Conservation (phyloP, 2,797 vertebrate genomes). For the Tokudaia muenninki region DNA sequence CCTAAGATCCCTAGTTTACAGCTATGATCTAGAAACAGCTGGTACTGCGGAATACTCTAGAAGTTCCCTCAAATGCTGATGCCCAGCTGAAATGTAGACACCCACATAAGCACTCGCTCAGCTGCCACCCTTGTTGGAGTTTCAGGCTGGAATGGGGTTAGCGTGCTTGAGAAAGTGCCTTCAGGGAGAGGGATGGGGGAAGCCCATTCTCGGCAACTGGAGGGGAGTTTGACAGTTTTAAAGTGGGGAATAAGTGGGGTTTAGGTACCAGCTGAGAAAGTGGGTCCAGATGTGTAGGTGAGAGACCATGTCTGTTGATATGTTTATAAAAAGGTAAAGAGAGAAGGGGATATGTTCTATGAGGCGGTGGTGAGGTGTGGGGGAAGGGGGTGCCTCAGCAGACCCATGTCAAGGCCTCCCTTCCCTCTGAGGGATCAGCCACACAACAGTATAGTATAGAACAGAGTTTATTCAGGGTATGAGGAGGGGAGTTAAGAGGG, state of each 20-base stretch:
- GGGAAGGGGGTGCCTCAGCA: too few relatives aligned
- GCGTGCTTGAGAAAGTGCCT: background rate
- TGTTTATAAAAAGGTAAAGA: too few relatives aligned
- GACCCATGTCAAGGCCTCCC: too few relatives aligned
- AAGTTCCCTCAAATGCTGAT: background rate
- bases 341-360: too few relatives aligned
- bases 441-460: too few relatives aligned
- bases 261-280: background rate
- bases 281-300: background rate
- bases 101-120: fast-evolving
- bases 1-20: background rate
- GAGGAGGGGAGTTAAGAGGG: too few relatives aligned
- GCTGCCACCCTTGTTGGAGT: background rate
- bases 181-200: fast-evolving
- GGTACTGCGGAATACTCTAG: background rate
- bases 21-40: background rate
- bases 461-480: too few relatives aligned
- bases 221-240: background rate
- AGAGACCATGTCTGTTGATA: background rate
- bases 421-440: too few relatives aligned
- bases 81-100: background rate
- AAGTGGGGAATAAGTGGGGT: background rate
- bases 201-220: background rate
- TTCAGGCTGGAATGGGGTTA: background rate
- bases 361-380: too few relatives aligned